Evolutionary conservation across 2,888 invertebrate species (phyloP), one percentile per base, ranked within the genome.

Genomic region (Epinotia ramella): DNA sequence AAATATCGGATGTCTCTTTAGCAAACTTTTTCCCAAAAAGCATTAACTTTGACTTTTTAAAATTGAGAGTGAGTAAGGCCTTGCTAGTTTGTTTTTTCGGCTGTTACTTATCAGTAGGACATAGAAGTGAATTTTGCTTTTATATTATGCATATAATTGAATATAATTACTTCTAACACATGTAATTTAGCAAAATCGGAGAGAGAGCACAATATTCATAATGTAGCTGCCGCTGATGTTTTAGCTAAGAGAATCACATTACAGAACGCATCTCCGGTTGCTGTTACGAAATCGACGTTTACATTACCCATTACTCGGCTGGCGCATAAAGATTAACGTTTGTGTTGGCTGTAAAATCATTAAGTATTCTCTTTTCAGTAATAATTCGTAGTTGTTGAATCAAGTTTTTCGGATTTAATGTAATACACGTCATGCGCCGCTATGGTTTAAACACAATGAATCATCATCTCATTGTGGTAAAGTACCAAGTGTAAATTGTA

Each of bases 201-300:
- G n/a, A 65, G n/a, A 20, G 24, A 65, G 16, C 65, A 24, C 24
- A 65, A 49, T 49, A 28, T 65, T 49, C 46, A 64, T 44, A 20
- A 46, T 65, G 20, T 60, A 60, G 28, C 5, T 13, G 13, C 20
- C 16, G 46, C 64, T 20, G 20, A 18, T 24, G 44, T 65, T 65
- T 65, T 24, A n/a, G 11, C 16, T 28, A 49, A 49, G 65, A 49
- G 57, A 67, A 40, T 24, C 62, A 56, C 57, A 63, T 63, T 46
- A 56, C 73, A 49, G 28, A 62, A 56, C 71, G 71, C 71, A 75
- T 75, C 75, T 71, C 56, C 53, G 66, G 60, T 56, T 65, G 59
- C 70, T 70, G 57, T 75, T 71, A 71, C 33, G 71, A 75, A 75
- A 71, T 71, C 53, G 56, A 53, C 66, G 53, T 46, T 44, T 40